Conservation (phyloP, 2,888 invertebrate genomes). For the Dorcus hopei region DNA sequence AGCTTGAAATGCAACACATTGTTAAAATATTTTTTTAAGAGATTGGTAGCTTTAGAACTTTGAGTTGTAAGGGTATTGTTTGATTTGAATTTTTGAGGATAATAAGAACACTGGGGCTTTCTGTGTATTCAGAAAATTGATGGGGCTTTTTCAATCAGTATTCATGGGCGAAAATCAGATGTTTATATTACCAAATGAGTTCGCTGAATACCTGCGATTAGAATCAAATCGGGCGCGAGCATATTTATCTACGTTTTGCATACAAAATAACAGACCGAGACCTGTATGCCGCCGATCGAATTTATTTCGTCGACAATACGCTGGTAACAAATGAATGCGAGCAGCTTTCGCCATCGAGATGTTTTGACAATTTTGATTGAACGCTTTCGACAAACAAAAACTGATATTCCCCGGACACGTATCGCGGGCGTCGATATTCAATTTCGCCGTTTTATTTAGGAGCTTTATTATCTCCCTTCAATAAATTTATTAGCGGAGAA, state of each 20-base stretch:
- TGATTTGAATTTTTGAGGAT: no score
- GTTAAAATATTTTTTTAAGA: no score
- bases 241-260: constrained; percentile 1
- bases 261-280: not conserved
- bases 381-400: constrained; percentile 24
- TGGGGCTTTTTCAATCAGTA: no score
- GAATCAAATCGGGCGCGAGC: not conserved
- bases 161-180: no score
- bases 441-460: constrained; percentile 23
- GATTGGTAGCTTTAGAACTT: no score
- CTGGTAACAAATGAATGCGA: not conserved
- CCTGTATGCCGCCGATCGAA: not conserved
- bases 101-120: no score
- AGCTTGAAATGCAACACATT: no score
- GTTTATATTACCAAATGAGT: no score
- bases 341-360: not conserved
- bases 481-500: not conserved
- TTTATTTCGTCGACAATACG: not conserved
- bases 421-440: constrained; percentile 16
- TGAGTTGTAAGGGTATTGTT: no score
- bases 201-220: no score
- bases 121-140: no score
- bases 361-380: constrained; percentile 25
- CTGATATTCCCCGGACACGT: constrained; percentile 25
- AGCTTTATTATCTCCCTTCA: constrained; percentile 1